Evolutionary conservation across 37 sponge, comb jelly and placozoan species (phyloP), one percentile per base, ranked within the genome.

Genomic region (Aplysina aerophoba): DNA sequence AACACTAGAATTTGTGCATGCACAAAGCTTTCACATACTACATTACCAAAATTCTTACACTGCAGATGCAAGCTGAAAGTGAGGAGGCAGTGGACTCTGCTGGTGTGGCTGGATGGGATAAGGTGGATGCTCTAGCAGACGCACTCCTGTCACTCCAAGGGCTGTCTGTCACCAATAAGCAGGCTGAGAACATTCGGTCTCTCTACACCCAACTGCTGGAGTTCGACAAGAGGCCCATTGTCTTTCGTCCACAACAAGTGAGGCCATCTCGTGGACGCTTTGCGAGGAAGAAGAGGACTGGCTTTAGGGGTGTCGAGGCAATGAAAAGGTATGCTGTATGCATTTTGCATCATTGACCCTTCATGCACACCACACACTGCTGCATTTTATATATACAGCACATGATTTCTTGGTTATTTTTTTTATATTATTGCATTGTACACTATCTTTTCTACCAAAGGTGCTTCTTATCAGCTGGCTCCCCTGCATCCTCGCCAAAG

Each of bases 71-170:
- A 21, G 73, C 6, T 1, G 65, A 75, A 33, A 80, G 13, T 4
- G 22, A 27, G 25, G 81, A 57, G 20, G 62, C 86, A 0, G 33
- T 79, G 0, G 86, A 86, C 15, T 24, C 80, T 11, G 0, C 0
- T 20, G 80, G 86, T 2, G 38, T 86, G 0, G 68, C 86, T 59
- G 87, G 87, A 0, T 87, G 81, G 87, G 87, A 81, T 15, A 81
- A 50, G 59, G 87, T 87, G 39, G 87, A 79, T 15, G 27, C 40
- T 39, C 39, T 87, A 69, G 87, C 87, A 33, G 27, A 28, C 36
- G 58, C 68, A 0, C 59, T 87, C 0, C 16, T 66, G 1, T 0
- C 3, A 31, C 69, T 81, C 37, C 0, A 24, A 3, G 81, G 87
- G 0, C 80, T 87, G 0, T 31, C 38, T 54, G 71, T 87, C 30